Evolutionary conservation across 2,113 vertebrate genomes (phyloP).

Genomic region (Actenoides hombroni): DNA sequence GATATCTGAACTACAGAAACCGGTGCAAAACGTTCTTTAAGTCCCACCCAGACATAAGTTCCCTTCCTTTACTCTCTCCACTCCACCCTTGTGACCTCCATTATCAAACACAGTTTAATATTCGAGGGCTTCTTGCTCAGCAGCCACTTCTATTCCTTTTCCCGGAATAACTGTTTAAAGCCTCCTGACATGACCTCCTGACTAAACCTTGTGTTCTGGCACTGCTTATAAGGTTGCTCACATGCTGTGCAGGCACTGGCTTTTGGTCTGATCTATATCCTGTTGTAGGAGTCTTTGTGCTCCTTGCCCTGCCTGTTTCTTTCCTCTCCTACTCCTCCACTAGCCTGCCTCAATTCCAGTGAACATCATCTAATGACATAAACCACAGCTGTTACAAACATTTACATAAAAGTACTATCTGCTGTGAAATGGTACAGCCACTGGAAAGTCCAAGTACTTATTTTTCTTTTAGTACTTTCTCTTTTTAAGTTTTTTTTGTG

Average conservation of each 20-base stretch:
- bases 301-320: not conserved
- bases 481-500: not conserved
- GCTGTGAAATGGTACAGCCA: not conserved
- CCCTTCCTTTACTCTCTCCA: not conserved
- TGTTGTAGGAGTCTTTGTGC: not conserved
- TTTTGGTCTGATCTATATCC: not conserved
- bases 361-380: not conserved
- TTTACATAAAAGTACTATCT: not conserved
- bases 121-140: not conserved
- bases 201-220: not conserved
- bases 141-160: not conserved
- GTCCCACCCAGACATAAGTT: not conserved
- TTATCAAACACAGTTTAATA: not conserved
- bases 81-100: not conserved
- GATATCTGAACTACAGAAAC: not conserved
- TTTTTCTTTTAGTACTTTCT: not conserved
- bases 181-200: not conserved
- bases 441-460: not conserved
- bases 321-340: not conserved
- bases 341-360: not conserved
- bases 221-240: not conserved
- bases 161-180: not conserved
- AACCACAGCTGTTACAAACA: not conserved
- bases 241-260: not conserved
- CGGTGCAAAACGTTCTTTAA: not conserved